Conservation (phyloP, 2,888 invertebrate species). For the Cactoblastis cactorum region DNA sequence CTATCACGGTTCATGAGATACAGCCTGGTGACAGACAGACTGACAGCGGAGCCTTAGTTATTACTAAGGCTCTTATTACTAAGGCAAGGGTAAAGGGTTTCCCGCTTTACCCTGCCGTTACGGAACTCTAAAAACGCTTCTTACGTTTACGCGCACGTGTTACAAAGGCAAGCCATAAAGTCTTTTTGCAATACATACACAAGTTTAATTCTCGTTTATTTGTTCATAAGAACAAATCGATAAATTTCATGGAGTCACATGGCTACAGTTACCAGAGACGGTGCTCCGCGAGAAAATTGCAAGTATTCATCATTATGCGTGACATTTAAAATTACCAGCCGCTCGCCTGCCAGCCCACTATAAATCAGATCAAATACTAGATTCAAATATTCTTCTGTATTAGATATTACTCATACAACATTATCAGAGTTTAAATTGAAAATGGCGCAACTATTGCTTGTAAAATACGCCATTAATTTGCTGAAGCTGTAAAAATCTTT, state of each 20-base stretch:
- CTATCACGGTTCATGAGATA: no score
- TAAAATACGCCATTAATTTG: conserved; percentile 5
- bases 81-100: no score
- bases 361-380: conserved; percentile 70
- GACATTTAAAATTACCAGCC: conserved; percentile 73
- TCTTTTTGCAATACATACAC: background rate
- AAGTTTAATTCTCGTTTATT: conserved; percentile 16
- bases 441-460: background rate
- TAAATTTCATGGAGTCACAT: conserved; percentile 37
- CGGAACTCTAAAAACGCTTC: no score
- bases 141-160: no score
- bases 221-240: conserved; percentile 35
- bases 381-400: conserved; percentile 36
- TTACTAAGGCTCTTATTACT: no score
- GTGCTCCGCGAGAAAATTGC: conserved; percentile 70
- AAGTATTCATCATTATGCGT: conserved; percentile 75
- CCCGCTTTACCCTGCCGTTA: no score
- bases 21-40: no score
- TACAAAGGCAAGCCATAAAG: no score
- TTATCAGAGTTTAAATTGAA: conserved; percentile 20
- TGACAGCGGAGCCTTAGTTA: no score
- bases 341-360: conserved; percentile 51
- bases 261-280: conserved; percentile 52
- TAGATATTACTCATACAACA: conserved; percentile 28
- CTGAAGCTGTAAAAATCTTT: conserved; percentile 25